phyloP scores from a whole-genome alignment of 1,140 invertebrate genomes.

The Neotoxoptera formosana region DNA sequence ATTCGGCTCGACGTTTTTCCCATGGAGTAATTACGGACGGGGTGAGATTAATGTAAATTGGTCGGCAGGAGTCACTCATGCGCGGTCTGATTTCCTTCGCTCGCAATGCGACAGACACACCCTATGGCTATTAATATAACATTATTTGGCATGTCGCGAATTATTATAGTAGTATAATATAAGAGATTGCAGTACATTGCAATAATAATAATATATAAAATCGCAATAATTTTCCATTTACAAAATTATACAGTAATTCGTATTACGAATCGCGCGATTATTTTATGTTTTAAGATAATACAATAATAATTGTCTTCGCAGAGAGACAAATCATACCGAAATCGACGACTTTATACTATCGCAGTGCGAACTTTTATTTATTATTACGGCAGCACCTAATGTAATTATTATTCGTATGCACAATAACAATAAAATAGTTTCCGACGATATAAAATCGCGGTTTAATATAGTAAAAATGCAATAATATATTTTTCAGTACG shows the following conservation, averaged over 20 bases:
- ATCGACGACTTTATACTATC: too few relatives aligned
- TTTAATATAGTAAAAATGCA: background rate
- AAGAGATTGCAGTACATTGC: too few relatives aligned
- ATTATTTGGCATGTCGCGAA: background rate
- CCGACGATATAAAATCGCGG: background rate
- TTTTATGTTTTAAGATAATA: too few relatives aligned
- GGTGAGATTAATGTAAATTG: conserved; percentile 38
- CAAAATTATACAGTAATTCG: background rate
- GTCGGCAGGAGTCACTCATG: conserved; percentile 18
- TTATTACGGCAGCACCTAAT: background rate
- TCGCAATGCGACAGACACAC: background rate
- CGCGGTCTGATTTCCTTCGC: background rate
- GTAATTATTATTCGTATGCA: background rate
- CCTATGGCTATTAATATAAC: conserved; percentile 5
- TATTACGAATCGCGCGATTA: background rate
- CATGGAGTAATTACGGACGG: background rate
- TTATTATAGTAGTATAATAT: too few relatives aligned
- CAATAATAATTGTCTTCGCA: too few relatives aligned
- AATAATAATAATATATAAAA: too few relatives aligned
- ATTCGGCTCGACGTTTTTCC: background rate
- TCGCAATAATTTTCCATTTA: background rate
- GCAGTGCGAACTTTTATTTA: background rate
- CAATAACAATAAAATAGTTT: background rate
- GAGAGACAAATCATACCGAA: background rate
- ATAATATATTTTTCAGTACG: background rate